Conservation (phyloP, 2,888 invertebrate species). For the Tanytarsus gracilentus region DNA sequence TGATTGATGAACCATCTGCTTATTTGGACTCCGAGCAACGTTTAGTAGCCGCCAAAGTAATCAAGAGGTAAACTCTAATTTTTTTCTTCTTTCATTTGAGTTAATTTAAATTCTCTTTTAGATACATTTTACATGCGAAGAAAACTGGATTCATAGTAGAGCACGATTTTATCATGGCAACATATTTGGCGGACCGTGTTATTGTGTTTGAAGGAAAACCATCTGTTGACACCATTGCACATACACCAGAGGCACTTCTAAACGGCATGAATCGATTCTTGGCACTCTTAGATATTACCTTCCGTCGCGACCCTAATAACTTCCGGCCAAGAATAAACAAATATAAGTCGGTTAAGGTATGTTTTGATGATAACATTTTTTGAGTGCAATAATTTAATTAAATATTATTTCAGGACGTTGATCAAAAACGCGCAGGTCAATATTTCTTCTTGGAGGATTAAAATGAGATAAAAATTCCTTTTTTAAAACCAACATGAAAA, state of each 20-base stretch:
- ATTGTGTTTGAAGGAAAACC: slow-evolving; percentile 96
- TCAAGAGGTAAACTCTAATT: slow-evolving; percentile 63
- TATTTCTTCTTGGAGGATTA: slow-evolving; percentile 96
- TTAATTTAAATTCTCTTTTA: slow-evolving; percentile 40
- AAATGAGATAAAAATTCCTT: too few species aligned
- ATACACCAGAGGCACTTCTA: slow-evolving; percentile 83
- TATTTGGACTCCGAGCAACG: slow-evolving; percentile 99
- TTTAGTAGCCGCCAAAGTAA: slow-evolving; percentile 98
- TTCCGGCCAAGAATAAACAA: slow-evolving; percentile 98
- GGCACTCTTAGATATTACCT: slow-evolving; percentile 91
- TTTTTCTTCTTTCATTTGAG: neutral
- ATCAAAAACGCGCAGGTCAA: slow-evolving; percentile 95
- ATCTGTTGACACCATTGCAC: slow-evolving; percentile 80
- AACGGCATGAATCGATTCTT: slow-evolving; percentile 98
- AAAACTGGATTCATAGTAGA: slow-evolving; percentile 99
- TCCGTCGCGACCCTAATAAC: slow-evolving; percentile 97
- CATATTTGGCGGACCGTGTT: slow-evolving; percentile 95
- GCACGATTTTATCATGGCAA: slow-evolving; percentile 99
- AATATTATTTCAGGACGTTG: slow-evolving; percentile 65
- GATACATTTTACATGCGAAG: slow-evolving; percentile 96
- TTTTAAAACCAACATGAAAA: too few species aligned
- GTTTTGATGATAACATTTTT: slow-evolving; percentile 21
- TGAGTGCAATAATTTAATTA: slow-evolving; percentile 29
- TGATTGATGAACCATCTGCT: slow-evolving; percentile 98
- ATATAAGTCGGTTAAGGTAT: slow-evolving; percentile 84